These are phyloP conservation scores for Sthenelais limicola DNA, from an alignment of 2,888 invertebrate genomes.

Conservation along the genomic window DNA sequence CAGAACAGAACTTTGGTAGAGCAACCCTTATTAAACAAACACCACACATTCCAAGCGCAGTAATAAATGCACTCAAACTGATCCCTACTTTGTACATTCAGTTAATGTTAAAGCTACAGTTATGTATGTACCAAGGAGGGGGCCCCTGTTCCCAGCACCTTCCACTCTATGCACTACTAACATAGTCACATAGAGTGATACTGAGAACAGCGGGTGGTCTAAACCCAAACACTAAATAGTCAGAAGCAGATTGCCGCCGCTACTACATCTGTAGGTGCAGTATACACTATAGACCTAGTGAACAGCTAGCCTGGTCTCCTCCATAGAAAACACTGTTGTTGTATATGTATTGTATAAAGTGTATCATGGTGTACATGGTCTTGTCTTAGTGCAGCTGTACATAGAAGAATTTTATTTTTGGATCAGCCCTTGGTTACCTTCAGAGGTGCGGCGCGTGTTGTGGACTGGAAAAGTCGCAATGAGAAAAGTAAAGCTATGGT, in stretches of 20 bases:
- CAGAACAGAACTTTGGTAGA: constrained; percentile 34
- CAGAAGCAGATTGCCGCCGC: no score
- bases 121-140: no score
- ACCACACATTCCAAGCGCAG: constrained; percentile 15
- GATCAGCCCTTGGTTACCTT: constrained; percentile 36
- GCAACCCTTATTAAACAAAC: constrained; percentile 16
- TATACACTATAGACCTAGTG: neutral
- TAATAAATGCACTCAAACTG: no score
- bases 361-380: constrained; percentile 38
- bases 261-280: no score
- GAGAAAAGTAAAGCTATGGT: neutral
- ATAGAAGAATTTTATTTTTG: constrained; percentile 40
- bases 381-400: constrained; percentile 37
- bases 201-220: no score
- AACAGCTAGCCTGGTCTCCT: constrained; percentile 17
- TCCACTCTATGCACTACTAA: no score
- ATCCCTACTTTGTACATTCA: no score
- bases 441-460: constrained; percentile 4
- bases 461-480: constrained; percentile 7
- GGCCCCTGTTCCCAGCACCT: no score
- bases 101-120: no score
- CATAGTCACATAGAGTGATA: no score
- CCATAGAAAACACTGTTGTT: constrained; percentile 19
- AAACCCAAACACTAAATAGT: no score
- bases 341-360: constrained; percentile 39